phyloP scores from a whole-genome alignment of 2,888 invertebrate species.

The Hypercompe scribonia region DNA sequence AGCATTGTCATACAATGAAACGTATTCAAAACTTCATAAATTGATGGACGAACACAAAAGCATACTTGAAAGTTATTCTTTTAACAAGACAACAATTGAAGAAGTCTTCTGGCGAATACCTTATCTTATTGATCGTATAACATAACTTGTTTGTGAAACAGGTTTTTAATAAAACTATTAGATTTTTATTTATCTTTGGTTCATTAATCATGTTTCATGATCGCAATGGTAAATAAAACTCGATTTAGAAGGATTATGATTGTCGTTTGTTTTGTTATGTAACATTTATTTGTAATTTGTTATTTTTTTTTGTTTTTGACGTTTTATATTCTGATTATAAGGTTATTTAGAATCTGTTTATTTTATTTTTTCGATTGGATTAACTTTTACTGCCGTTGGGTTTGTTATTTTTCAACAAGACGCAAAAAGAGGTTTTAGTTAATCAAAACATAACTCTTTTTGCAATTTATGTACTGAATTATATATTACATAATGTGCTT shows the following conservation, averaged over 20 bases:
- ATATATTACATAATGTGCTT: background rate
- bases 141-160: background rate
- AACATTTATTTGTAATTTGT: background rate
- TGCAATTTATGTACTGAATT: background rate
- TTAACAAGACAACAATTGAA: constrained; percentile 28
- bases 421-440: background rate
- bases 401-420: background rate
- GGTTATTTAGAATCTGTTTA: background rate
- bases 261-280: background rate
- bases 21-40: constrained; percentile 27
- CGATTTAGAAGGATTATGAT: background rate
- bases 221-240: background rate
- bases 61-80: constrained; percentile 33
- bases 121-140: constrained; percentile 1
- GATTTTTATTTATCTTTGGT: background rate
- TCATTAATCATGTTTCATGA: background rate
- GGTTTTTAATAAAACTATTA: background rate
- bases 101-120: constrained; percentile 33
- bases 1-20: constrained; percentile 14
- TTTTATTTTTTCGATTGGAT: background rate
- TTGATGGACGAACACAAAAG: constrained; percentile 18
- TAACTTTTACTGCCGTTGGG: background rate
- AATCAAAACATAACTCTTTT: background rate
- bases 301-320: background rate
- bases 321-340: background rate